Evolutionary conservation across 2,888 invertebrate genomes (phyloP).

Genomic region (Lagria hirta): DNA sequence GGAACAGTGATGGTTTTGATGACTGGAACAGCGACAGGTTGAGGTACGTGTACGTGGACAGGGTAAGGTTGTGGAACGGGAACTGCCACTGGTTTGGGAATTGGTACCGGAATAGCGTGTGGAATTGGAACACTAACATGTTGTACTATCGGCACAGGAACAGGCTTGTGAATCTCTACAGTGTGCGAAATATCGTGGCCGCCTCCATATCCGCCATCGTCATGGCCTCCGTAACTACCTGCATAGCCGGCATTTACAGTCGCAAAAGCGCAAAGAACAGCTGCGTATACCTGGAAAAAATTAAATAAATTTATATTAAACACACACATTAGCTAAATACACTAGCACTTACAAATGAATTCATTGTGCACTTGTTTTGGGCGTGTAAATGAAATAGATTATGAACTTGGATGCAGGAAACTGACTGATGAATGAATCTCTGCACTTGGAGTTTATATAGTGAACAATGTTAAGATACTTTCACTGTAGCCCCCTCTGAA

Average conservation of each 20-base stretch:
- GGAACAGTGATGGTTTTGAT: constrained; percentile 69
- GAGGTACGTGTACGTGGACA: constrained; percentile 68
- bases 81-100: constrained; percentile 68
- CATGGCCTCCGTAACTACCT: constrained; percentile 41
- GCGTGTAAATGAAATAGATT: constrained; percentile 36
- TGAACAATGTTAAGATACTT: constrained; percentile 41
- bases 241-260: constrained; percentile 48
- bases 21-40: constrained; percentile 68
- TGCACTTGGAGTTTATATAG: constrained; percentile 41
- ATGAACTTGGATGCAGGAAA: constrained; percentile 29
- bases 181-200: constrained; percentile 58
- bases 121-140: constrained; percentile 56
- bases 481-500: constrained; percentile 40
- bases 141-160: constrained; percentile 58
- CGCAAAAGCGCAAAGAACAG: constrained; percentile 44
- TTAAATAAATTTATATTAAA: no score
- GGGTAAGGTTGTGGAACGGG: constrained; percentile 70
- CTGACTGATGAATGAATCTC: constrained; percentile 42
- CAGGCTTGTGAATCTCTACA: constrained; percentile 68
- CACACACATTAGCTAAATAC: neutral
- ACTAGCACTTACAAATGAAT: constrained; percentile 48
- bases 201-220: constrained; percentile 41
- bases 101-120: constrained; percentile 61
- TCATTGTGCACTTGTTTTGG: constrained; percentile 47
- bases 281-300: constrained; percentile 45